Conservation (phyloP, 2,797 vertebrate genomes). For the Triplophysa yarkandensis region DNA sequence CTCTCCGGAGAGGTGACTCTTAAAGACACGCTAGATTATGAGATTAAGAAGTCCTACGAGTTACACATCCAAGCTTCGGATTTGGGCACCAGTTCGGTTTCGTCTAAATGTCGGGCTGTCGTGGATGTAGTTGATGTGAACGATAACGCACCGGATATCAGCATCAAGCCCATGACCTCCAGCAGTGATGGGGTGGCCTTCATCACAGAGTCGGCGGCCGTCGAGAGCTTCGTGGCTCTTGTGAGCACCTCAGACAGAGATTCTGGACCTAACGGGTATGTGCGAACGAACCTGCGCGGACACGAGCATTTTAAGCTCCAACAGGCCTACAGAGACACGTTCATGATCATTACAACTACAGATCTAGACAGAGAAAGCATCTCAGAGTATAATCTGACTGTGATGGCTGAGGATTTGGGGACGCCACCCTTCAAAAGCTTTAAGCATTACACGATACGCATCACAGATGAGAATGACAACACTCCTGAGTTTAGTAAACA, state of each 20-base stretch:
- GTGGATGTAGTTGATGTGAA: slow-evolving; percentile 77
- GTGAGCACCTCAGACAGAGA: slow-evolving; percentile 82
- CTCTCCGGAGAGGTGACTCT: slow-evolving; percentile 73
- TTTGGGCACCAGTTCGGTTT: slow-evolving; percentile 64
- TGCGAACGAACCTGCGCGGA: slow-evolving; percentile 75
- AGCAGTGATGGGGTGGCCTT: slow-evolving; percentile 74
- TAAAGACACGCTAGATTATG: slow-evolving; percentile 71
- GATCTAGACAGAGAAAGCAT: slow-evolving; percentile 75
- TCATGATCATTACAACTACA: slow-evolving; percentile 77
- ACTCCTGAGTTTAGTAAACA: slow-evolving; percentile 73
- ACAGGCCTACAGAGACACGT: slow-evolving; percentile 79
- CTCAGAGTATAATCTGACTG: slow-evolving; percentile 78
- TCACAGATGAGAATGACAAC: slow-evolving; percentile 82
- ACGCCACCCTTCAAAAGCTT: slow-evolving; percentile 75
- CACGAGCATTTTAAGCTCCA: slow-evolving; percentile 80
- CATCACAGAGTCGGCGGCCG: slow-evolving; percentile 76
- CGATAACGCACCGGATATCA: slow-evolving; percentile 76
- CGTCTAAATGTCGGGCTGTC: slow-evolving; percentile 70
- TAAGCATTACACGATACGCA: slow-evolving; percentile 76
- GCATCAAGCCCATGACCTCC: slow-evolving; percentile 79
- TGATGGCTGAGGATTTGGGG: slow-evolving; percentile 76
- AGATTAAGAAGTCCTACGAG: slow-evolving; percentile 72
- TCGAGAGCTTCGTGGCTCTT: slow-evolving; percentile 79
- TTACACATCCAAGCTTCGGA: slow-evolving; percentile 72
- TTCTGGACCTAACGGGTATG: slow-evolving; percentile 78